These are phyloP conservation scores for Eleginops maclovinus DNA, from an alignment of 2,113 vertebrate genomes.

Conservation along the genomic window DNA sequence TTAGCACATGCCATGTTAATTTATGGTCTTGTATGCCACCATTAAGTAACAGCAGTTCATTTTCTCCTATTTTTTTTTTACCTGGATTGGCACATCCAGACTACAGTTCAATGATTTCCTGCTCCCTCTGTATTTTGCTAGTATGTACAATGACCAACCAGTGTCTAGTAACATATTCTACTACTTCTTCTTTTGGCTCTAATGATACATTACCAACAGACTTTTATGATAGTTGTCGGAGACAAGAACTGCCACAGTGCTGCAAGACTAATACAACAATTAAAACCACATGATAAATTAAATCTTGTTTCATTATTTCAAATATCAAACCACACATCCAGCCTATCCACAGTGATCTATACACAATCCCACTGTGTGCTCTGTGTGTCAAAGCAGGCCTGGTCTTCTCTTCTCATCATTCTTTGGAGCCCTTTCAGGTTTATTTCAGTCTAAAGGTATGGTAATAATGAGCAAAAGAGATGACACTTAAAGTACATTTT, in stretches of 20 bases:
- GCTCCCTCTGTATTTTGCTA: too few species aligned
- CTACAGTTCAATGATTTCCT: too few species aligned
- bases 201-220: too few species aligned
- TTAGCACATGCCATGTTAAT: background rate
- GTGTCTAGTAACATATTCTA: too few species aligned
- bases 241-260: background rate
- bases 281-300: background rate
- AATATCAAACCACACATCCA: background rate
- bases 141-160: too few species aligned
- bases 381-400: constrained; percentile 29
- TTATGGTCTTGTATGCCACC: background rate
- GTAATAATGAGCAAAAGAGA: constrained; percentile 53
- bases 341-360: constrained; percentile 25
- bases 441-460: constrained; percentile 36
- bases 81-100: too few species aligned
- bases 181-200: too few species aligned
- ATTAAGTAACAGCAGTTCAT: too few species aligned
- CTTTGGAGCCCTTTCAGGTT: constrained; percentile 34
- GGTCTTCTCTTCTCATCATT: constrained; percentile 43
- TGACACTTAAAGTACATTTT: constrained; percentile 21
- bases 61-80: too few species aligned
- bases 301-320: background rate
- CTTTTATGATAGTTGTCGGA: background rate
- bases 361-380: constrained; percentile 23
- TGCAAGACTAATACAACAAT: background rate